Conservation (phyloP, 1,140 invertebrate species). For the Acromyrmex echinatior region DNA sequence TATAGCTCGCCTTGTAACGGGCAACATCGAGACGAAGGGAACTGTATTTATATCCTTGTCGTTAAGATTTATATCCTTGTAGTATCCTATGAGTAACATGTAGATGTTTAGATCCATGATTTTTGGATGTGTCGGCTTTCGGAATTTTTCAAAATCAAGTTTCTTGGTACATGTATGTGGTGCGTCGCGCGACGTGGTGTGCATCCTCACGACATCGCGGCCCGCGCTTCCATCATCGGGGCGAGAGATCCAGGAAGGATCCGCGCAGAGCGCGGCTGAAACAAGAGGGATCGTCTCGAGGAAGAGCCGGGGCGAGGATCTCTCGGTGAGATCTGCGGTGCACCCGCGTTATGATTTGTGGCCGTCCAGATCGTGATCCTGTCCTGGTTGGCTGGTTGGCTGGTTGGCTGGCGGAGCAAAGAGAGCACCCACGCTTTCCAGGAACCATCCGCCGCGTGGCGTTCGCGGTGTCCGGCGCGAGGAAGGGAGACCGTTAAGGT, state of each 20-base stretch:
- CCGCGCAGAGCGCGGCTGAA: constrained; percentile 32
- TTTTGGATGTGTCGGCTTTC: not conserved
- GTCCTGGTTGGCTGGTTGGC: constrained; percentile 48
- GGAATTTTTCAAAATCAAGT: constrained; percentile 14
- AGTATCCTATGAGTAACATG: not conserved
- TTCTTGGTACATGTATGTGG: not conserved
- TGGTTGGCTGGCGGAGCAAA: constrained; percentile 66
- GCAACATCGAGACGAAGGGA: constrained; percentile 10
- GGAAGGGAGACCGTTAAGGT: constrained; percentile 26
- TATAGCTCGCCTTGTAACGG: not conserved
- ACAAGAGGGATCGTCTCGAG: constrained; percentile 65
- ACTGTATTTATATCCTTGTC: constrained; percentile 12
- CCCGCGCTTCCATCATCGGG: constrained; percentile 43
- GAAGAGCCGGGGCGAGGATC: constrained; percentile 65
- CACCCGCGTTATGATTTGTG: constrained; percentile 83
- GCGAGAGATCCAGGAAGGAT: constrained; percentile 44
- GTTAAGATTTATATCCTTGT: not conserved
- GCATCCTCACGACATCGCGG: constrained; percentile 31
- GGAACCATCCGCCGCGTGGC: constrained; percentile 74
- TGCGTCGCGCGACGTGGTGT: not conserved
- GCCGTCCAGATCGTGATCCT: constrained; percentile 80
- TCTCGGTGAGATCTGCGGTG: constrained; percentile 75
- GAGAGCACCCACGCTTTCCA: constrained; percentile 82
- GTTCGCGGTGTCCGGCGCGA: constrained; percentile 16
- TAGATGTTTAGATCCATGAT: not conserved